These are phyloP conservation scores for Paramisgurnus dabryanus DNA, from an alignment of 2,113 vertebrate species.

Conservation along the genomic window DNA sequence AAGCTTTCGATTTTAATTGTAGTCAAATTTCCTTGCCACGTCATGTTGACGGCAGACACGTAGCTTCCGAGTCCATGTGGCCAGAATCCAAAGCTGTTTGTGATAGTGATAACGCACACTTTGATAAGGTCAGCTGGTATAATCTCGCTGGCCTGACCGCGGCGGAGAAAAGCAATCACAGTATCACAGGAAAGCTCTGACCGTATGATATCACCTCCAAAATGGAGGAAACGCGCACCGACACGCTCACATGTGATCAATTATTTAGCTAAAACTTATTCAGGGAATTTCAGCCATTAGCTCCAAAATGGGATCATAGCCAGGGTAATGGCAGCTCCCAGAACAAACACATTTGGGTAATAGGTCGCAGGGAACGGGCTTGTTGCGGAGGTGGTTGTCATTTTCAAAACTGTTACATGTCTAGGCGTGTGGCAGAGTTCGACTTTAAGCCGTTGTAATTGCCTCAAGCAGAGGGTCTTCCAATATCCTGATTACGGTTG, in stretches of 20 bases:
- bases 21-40: conserved; percentile 61
- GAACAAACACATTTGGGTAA: conserved; percentile 82
- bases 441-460: conserved; percentile 56
- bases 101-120: conserved; percentile 60
- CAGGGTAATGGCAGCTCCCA: conserved; percentile 77
- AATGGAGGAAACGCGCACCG: conserved; percentile 75
- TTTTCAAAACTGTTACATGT: conserved; percentile 41
- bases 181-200: conserved; percentile 70
- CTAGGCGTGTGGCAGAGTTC: conserved; percentile 42
- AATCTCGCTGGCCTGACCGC: conserved; percentile 58
- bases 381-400: conserved; percentile 50
- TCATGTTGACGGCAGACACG: conserved; percentile 13
- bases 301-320: conserved; percentile 70
- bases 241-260: conserved; percentile 78
- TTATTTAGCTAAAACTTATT: conserved; percentile 71
- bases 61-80: conserved; percentile 38
- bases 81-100: conserved; percentile 48
- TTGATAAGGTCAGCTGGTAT: conserved; percentile 65
- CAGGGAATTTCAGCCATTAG: conserved; percentile 75
- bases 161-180: conserved; percentile 73
- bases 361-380: conserved; percentile 68
- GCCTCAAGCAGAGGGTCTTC: conserved; percentile 55
- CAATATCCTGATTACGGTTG: conserved; percentile 64
- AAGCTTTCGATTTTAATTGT: conserved; percentile 52
- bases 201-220: conserved; percentile 73